Conservation (phyloP, 1,140 invertebrate species). For the Drosophila teissieri region DNA sequence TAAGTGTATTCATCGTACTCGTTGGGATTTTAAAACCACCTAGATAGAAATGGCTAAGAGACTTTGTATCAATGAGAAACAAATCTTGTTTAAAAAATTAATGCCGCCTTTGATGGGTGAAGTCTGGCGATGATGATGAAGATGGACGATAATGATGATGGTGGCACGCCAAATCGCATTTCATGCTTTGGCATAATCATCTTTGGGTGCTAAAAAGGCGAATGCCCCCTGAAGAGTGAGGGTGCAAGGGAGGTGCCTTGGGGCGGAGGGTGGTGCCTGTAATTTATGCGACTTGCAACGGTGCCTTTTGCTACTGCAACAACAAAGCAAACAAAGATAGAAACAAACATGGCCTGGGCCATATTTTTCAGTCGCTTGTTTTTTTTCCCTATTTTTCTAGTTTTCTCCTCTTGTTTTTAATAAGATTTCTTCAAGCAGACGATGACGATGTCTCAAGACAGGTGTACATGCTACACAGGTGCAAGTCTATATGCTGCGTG, state of each 20-base stretch:
- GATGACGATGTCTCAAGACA: constrained; percentile 78
- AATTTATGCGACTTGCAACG: constrained; percentile 82
- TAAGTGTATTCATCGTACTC: not conserved
- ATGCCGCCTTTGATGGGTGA: constrained; percentile 54
- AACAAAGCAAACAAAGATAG: constrained; percentile 42
- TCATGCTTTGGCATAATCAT: constrained; percentile 64
- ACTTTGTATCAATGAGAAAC: constrained; percentile 26
- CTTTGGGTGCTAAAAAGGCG: constrained; percentile 76
- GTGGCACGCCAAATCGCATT: constrained; percentile 67
- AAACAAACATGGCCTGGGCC: constrained; percentile 59
- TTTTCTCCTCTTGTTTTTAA: constrained; percentile 61
- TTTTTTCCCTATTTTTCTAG: constrained; percentile 32
- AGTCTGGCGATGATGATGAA: constrained; percentile 33
- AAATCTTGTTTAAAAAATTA: constrained; percentile 64
- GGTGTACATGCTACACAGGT: constrained; percentile 56
- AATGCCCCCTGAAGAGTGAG: constrained; percentile 60
- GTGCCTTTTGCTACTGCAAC: constrained; percentile 75
- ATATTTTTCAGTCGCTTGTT: constrained; percentile 65
- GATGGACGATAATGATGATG: constrained; percentile 50
- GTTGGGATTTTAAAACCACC: constrained; percentile 15
- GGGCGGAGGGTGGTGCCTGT: constrained; percentile 22
- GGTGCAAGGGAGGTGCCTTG: not conserved
- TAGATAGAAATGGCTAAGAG: constrained; percentile 38
- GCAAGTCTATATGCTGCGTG: constrained; percentile 37
- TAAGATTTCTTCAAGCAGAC: constrained; percentile 79